Base-by-base conservation (phyloP, 2,797 vertebrate genomes). In the Euthynnus affinis region DNA sequence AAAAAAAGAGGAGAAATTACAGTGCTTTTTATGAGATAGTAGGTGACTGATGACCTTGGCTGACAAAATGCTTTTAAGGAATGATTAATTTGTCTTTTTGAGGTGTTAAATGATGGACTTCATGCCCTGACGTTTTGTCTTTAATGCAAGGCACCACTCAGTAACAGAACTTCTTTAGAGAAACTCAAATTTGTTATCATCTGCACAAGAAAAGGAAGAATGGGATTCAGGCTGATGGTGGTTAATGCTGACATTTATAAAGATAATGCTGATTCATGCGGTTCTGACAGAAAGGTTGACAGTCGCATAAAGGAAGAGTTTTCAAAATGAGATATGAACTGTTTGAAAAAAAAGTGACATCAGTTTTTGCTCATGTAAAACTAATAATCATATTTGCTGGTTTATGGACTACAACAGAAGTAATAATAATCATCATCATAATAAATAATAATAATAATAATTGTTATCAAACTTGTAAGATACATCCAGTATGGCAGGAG, bases 211-310 rank as follows among this genome's bases (percentile, higher is more conserved):
- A n/a, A 5, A 44, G 48, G 18, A 18, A 18, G 23, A 40, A 46
- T 23, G 17, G 40, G 60, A 59, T 70, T 84, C 12, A 0, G 10
- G 29, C 48, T 48, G 44, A 48, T 22, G 53, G 5, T 15, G n/a
- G 56, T 59, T 80, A 25, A 58, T 42, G 65, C 20, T 76, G 81
- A 79, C 76, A 79, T 84, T 80, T 76, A 49, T 9, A 5, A 42
- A 69, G 56, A 81, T 61, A 46, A 59, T 10, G 9, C 17, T 52
- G 66, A 82, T 44, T 80, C 76, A 72, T n/a, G 40, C 42, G 2
- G 42, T 34, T 65, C 25, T 68, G 80, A 72, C 25, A 23, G 64
- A 74, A 68, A 78, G 46, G 23, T 63, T 46, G 70, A 62, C 56
- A 62, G 49, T 53, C 46, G 66, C 44, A 61, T 51, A 65, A 64